Conservation (phyloP, 1,140 invertebrate species). For the Pachyrhynchus sulphureomaculatus region DNA sequence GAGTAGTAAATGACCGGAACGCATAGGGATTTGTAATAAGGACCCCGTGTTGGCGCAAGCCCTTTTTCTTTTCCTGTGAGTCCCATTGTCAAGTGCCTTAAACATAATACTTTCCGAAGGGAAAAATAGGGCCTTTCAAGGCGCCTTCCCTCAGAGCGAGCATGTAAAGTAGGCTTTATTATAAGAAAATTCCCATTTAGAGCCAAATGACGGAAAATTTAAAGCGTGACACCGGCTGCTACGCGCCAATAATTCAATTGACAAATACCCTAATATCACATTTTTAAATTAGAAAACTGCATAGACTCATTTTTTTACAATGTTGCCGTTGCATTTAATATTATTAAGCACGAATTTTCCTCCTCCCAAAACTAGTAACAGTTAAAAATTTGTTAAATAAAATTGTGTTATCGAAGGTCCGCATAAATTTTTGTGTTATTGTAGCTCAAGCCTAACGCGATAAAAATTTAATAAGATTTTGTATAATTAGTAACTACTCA, state of each 20-base stretch:
- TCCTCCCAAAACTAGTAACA: no score
- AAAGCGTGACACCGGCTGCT: slow-evolving; percentile 32
- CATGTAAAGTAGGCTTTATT: slow-evolving; percentile 46
- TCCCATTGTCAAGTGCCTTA: slow-evolving; percentile 30
- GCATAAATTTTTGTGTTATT: no score
- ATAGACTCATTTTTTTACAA: neutral
- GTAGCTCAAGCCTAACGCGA: no score
- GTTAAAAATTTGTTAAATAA: no score
- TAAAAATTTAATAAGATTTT: no score
- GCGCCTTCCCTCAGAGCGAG: slow-evolving; percentile 36
- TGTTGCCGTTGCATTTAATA: no score
- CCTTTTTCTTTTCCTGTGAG: slow-evolving; percentile 14
- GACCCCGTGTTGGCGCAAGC: slow-evolving; percentile 13
- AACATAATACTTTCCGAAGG: slow-evolving; percentile 32
- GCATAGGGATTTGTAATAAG: slow-evolving; percentile 30
- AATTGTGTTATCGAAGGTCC: no score
- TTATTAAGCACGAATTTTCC: no score
- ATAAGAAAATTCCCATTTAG: slow-evolving; percentile 43
- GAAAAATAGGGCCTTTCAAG: slow-evolving; percentile 35
- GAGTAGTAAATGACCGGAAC: slow-evolving; percentile 34
- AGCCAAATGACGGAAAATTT: slow-evolving; percentile 43
- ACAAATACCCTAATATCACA: slow-evolving; percentile 15
- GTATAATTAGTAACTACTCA: no score
- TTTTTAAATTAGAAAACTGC: slow-evolving; percentile 11
- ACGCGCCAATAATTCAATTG: slow-evolving; percentile 30